Evolutionary conservation across 2,113 vertebrate species (phyloP).

Genomic region (Thalassarche chlororhynchos): DNA sequence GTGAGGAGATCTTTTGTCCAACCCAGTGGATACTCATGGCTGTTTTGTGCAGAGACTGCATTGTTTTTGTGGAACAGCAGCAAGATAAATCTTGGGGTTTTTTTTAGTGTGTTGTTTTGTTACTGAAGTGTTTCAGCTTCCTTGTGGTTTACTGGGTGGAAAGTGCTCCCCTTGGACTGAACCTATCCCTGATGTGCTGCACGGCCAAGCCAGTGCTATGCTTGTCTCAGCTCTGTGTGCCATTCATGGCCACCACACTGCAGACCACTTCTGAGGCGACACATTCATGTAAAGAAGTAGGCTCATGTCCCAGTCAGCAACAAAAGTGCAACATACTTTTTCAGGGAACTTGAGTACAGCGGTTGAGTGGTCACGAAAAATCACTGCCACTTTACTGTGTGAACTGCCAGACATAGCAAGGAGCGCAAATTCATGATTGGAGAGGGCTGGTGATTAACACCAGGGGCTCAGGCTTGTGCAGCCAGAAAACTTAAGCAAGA

Average conservation of each 20-base stretch:
- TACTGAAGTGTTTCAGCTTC: not conserved
- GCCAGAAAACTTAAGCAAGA: not conserved
- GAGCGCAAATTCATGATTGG: not conserved
- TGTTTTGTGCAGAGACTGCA: not conserved
- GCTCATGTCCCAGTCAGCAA: not conserved
- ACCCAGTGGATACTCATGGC: fast-evolving
- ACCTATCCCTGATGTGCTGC: not conserved
- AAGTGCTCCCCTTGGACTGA: fast-evolving
- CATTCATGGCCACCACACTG: not conserved
- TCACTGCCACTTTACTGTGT: not conserved
- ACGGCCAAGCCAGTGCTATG: not conserved
- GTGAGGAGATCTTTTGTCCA: not conserved
- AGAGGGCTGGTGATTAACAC: not conserved
- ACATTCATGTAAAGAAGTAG: fast-evolving
- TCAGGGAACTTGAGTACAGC: not conserved
- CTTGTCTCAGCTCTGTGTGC: not conserved
- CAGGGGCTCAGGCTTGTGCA: not conserved
- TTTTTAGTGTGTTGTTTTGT: not conserved
- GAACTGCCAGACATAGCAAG: not conserved
- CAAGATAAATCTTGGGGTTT: not conserved
- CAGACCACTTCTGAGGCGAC: not conserved
- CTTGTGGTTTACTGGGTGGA: not conserved
- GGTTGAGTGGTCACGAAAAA: not conserved
- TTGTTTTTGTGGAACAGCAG: not conserved
- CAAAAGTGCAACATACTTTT: not conserved